Evolutionary conservation across 2,888 invertebrate species (phyloP).

Genomic region (Rosalia funebris): DNA sequence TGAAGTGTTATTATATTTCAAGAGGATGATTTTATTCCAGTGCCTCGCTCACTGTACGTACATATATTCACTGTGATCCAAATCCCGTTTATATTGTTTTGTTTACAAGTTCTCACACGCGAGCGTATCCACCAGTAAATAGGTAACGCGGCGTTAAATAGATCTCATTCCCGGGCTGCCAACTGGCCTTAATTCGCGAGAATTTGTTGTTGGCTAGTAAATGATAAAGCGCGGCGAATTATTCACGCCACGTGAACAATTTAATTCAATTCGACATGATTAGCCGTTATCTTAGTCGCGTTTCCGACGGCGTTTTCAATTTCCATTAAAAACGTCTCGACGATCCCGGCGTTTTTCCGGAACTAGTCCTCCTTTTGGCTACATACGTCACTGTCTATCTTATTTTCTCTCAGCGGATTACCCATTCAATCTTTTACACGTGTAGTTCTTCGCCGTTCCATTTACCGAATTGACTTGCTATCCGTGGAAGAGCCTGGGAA

Average conservation of each 20-base stretch:
- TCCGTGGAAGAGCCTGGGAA: slow-evolving; percentile 5
- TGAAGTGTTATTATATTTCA: too few relatives aligned
- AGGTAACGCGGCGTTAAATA: too few relatives aligned
- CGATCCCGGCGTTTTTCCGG: slow-evolving; percentile 23
- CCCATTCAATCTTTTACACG: slow-evolving; percentile 49
- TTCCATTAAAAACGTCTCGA: slow-evolving; percentile 14
- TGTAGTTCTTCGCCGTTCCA: slow-evolving; percentile 44
- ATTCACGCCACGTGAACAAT: slow-evolving; percentile 15
- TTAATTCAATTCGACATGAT: slow-evolving; percentile 18
- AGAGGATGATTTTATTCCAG: too few relatives aligned
- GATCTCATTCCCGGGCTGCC: not conserved
- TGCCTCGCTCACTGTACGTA: too few relatives aligned
- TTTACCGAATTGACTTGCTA: slow-evolving; percentile 44
- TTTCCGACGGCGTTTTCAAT: slow-evolving; percentile 22
- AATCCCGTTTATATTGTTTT: too few relatives aligned
- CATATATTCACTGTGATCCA: too few relatives aligned
- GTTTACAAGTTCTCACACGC: too few relatives aligned
- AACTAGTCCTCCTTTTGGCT: slow-evolving; percentile 31
- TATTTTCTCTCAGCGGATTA: slow-evolving; percentile 47
- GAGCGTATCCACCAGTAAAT: too few relatives aligned
- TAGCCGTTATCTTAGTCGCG: slow-evolving; percentile 12
- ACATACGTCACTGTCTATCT: slow-evolving; percentile 50
- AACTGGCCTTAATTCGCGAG: not conserved
- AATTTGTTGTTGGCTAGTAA: slow-evolving; percentile 15
- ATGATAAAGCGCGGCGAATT: slow-evolving; percentile 14